A percentile compares a stretch with the other conserved stretches of the same genome.
phyloP scores from a whole-genome alignment of 1,140 invertebrate genomes.

The Drosophila prosaltans region DNA sequence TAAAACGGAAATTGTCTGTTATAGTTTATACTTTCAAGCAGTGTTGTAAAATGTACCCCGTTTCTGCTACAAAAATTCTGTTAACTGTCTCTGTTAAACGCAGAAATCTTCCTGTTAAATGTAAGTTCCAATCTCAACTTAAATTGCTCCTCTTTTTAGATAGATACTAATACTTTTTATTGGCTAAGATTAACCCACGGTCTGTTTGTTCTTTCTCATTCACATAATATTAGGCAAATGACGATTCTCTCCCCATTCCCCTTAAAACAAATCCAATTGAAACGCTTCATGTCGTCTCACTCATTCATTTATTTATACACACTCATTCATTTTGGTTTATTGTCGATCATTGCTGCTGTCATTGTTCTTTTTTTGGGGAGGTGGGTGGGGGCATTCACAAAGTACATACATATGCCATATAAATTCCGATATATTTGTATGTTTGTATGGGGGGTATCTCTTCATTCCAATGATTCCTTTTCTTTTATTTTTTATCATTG shows the following conservation, averaged over 20 bases:
- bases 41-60: no score
- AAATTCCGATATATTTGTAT: neutral
- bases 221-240: neutral
- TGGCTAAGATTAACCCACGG: neutral
- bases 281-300: slow-evolving; percentile 37
- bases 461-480: slow-evolving; percentile 3
- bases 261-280: slow-evolving; percentile 29
- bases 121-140: no score
- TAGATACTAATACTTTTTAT: neutral
- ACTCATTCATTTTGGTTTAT: slow-evolving; percentile 55
- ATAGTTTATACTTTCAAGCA: no score
- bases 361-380: slow-evolving; percentile 26
- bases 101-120: no score
- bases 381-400: neutral
- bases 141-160: no score
- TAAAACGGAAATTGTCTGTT: no score
- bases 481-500: slow-evolving; percentile 19
- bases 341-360: slow-evolving; percentile 50
- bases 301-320: slow-evolving; percentile 49
- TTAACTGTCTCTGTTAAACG: no score
- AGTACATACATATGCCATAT: neutral
- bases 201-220: neutral
- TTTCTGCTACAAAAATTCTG: no score
- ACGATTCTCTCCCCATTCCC: neutral
- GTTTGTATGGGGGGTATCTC: neutral